Base-by-base conservation (phyloP, 2,888 invertebrate genomes). In the Drosophila kuntzei region DNA sequence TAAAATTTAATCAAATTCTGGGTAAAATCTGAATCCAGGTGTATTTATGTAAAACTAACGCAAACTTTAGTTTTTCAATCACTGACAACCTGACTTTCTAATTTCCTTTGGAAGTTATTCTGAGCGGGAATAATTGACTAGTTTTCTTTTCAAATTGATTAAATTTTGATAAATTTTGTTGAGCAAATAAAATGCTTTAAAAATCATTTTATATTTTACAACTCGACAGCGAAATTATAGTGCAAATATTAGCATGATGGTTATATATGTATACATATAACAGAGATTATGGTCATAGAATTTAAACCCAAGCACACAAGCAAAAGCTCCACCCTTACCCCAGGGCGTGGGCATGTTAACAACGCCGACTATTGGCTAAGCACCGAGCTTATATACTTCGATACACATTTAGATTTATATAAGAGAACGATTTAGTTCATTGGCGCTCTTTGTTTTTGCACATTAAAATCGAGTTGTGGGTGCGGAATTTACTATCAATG, bases 381-480 rank as follows among this genome's bases (percentile, higher is more conserved):
- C 43, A 14, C 44, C 12, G 25, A 12, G 27, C 25, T 55, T 75
- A 67, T 77, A 46, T 57, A 58, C 22, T 36, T 36, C 18, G 18
- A 49, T 29, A 70, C 29, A 32, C 32, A 34, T 7, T 25, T 3
- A 7, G 14, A 1, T 34, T 32, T 25, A 27, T 34, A 25, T 16
- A 27, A 16, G 22, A 6, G 9, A 53, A 27, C 18, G 20, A 49
- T 49, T 34, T 49, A 22, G 14, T 14, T 36, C 20, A 51, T 37
- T 51, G 16, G 14, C 51, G 44, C 60, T 67, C 22, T 51, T 20
- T 47, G 47, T 12, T 32, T 55, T 37, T 44, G 50, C 54, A 49
- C 51, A 84, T 75, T 64, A 68, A 70, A 75, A 72, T 51, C 49
- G 49, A 59, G 63, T 50, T 49, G 68, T 77, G 87, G 80, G 84